Evolutionary conservation across 1,140 invertebrate genomes (phyloP), one percentile per base, ranked within the genome.

Genomic region (Medauroidea extradentata): DNA sequence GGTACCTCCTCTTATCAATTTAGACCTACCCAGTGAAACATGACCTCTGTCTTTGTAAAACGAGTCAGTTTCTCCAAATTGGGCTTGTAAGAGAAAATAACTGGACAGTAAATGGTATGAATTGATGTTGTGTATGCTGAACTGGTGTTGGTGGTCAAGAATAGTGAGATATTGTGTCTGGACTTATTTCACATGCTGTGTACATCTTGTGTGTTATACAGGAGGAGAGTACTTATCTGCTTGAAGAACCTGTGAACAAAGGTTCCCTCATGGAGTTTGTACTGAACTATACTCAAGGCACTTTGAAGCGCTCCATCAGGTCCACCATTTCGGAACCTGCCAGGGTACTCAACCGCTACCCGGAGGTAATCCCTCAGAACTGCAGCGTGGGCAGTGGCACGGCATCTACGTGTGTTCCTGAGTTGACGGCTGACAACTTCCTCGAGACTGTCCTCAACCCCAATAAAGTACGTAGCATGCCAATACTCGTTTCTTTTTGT

Each of bases 401-500:
- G 13, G 67, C 83, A 46, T n/a, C n/a, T n/a, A n/a, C n/a, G n/a
- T 81, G 78, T 69, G 65, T 86, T 16, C 68, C 71, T 9, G 84
- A 87, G 72, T 71, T 86, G n/a, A 77, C 72, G n/a, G 77, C 77
- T 3, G 68, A 75, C 19, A 77, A 71, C 34, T 75, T 77, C 57
- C 64, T 69, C n/a, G 34, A 63, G 24, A 43, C 72, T 60, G 70
- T 73, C 13, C 48, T 75, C 51, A 66, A 70, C 41, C 23, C 60
- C 18, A 48, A 65, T 4, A 66, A 70, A 61, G 72, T 61, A 46
- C 13, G 14, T 46, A 3, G 14, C 2, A 1, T n/a, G n/a, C n/a
- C n/a, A n/a, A n/a, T n/a, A 50, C 3, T 50, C 19, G 3, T 3
- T 50, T 1, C 19, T 7, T 50, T 50, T 50, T 50, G 48, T 24